Evolutionary conservation across 2,113 vertebrate species (phyloP).

Genomic region (Stigmatopora argus): DNA sequence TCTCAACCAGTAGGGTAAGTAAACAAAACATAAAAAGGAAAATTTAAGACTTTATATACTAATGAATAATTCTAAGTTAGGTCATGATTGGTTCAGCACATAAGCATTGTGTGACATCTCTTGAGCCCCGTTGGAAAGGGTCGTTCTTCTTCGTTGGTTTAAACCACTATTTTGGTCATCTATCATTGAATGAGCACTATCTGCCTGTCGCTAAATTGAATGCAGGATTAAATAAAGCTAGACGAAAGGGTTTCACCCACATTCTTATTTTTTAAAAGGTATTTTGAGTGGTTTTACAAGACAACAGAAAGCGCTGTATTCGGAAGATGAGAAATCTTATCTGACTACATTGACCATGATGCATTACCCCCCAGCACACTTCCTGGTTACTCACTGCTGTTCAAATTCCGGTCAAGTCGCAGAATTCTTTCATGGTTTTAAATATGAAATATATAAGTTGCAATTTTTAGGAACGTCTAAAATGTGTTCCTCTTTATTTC

Average conservation of each 20-base stretch:
- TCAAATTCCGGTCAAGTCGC: background rate
- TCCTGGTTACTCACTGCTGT: slow-evolving; percentile 47
- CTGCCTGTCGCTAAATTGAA: slow-evolving; percentile 14
- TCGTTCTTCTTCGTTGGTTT: background rate
- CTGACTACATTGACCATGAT: slow-evolving; percentile 41
- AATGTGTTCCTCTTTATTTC: background rate
- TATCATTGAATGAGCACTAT: background rate
- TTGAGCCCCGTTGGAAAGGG: background rate
- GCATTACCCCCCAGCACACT: slow-evolving; percentile 31
- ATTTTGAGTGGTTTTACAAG: background rate
- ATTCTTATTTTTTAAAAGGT: background rate
- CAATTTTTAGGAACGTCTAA: background rate
- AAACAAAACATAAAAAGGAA: no score
- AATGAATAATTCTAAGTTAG: no score
- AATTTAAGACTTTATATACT: no score
- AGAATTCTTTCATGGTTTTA: slow-evolving; percentile 17
- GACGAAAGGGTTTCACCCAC: no score
- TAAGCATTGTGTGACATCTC: slow-evolving; percentile 1
- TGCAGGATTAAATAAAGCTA: background rate
- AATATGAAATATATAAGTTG: background rate
- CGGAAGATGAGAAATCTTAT: background rate
- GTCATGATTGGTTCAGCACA: no score
- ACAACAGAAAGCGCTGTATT: background rate
- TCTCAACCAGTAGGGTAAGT: no score
- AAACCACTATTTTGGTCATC: background rate